Percentiles rank a stretch among this genome's conserved stretches.
Conservation (phyloP, 2,888 invertebrate species). For the Suillia variegata region DNA sequence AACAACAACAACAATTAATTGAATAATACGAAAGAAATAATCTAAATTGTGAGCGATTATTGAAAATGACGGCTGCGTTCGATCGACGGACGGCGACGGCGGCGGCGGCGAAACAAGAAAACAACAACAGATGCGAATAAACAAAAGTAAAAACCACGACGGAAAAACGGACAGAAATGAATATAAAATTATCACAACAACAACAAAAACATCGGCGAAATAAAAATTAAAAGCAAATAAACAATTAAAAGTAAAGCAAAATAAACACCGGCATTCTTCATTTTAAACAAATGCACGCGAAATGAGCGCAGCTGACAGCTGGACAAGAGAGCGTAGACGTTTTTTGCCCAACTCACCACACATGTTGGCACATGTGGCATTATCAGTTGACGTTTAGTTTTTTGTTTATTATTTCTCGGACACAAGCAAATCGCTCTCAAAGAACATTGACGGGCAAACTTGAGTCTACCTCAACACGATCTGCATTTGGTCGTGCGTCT, state of each 20-base stretch:
- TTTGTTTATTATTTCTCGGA: background rate
- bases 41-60: background rate
- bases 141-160: background rate
- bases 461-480: too few species aligned
- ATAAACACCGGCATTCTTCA: background rate
- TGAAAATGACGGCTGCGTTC: background rate
- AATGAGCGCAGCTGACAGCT: background rate
- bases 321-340: background rate
- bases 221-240: background rate
- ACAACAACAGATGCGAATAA: background rate
- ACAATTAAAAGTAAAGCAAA: background rate
- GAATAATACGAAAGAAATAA: slow-evolving; percentile 1
- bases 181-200: too few species aligned
- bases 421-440: too few species aligned
- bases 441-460: too few species aligned
- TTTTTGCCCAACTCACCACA: background rate
- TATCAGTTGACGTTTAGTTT: too few species aligned
- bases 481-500: too few species aligned
- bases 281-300: background rate
- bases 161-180: too few species aligned
- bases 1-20: background rate
- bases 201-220: too few species aligned
- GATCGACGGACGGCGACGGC: background rate
- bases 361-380: background rate
- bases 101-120: background rate